These are phyloP conservation scores for Caenorhabditis sp. DNA, from an alignment of 2,888 invertebrate genomes.

Conservation along the genomic window DNA sequence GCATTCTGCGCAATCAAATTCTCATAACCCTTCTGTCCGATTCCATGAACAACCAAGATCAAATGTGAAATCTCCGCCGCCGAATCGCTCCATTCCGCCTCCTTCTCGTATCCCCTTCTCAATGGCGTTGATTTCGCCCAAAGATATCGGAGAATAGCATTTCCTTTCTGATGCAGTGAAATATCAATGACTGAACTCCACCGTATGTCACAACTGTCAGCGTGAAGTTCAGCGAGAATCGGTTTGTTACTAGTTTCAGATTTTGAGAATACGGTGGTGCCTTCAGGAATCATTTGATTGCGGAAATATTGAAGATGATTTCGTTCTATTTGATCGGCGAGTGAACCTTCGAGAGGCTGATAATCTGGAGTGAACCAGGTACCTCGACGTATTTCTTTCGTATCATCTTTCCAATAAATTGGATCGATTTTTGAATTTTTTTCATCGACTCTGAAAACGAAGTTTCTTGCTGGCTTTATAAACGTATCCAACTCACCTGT, in stretches of 20 bases:
- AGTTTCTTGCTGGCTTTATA: no score
- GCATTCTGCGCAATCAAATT: conserved; percentile 69
- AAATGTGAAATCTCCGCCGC: conserved; percentile 76
- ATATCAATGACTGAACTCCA: conserved; percentile 74
- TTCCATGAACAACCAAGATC: conserved; percentile 80
- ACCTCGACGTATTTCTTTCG: conserved; percentile 76
- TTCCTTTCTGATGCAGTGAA: conserved; percentile 51
- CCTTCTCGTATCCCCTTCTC: conserved; percentile 55
- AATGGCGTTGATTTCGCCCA: conserved; percentile 53
- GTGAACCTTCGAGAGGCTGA: conserved; percentile 77
- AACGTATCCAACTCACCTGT: conserved; percentile 20
- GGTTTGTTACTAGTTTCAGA: conserved; percentile 69
- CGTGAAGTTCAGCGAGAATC: conserved; percentile 76
- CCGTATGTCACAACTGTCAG: conserved; percentile 77
- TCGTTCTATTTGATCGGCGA: conserved; percentile 76
- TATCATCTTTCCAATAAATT: conserved; percentile 74
- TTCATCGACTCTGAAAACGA: conserved; percentile 29
- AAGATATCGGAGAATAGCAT: conserved; percentile 48
- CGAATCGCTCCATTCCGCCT: conserved; percentile 52
- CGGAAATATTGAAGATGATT: conserved; percentile 77
- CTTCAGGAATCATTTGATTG: conserved; percentile 71
- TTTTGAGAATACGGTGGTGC: conserved; percentile 65
- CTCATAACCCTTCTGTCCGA: conserved; percentile 76
- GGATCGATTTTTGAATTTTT: conserved; percentile 48
- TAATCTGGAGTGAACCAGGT: conserved; percentile 76